Evolutionary conservation across 1,140 invertebrate genomes (phyloP).

Genomic region (Aphis craccivora): DNA sequence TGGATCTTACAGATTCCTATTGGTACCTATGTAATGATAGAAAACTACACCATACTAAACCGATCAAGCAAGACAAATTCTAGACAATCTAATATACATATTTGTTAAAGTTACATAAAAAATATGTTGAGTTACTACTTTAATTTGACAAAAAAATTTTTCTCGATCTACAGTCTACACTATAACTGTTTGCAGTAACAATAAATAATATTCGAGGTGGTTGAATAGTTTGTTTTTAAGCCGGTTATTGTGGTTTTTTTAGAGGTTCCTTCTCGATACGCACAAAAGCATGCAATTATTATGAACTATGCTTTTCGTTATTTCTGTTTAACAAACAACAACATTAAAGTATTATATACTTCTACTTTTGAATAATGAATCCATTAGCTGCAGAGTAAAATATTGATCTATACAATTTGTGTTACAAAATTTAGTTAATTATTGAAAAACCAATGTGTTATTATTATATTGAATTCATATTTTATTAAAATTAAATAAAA

Average conservation of each 20-base stretch:
- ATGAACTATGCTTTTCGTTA: not conserved
- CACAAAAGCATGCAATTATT: slow-evolving; percentile 14
- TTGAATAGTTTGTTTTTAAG: not conserved
- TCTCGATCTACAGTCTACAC: not conserved
- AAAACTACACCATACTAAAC: not conserved
- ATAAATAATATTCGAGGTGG: not conserved
- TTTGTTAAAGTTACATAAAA: not conserved
- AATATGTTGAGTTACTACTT: not conserved
- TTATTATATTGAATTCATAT: not conserved
- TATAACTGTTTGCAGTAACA: slow-evolving; percentile 7
- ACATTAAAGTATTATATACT: not conserved
- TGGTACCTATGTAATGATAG: not conserved
- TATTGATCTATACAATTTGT: not conserved
- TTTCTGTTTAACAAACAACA: not conserved
- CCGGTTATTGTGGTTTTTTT: not conserved
- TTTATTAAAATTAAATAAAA: not conserved
- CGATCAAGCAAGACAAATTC: not conserved
- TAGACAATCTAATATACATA: not conserved
- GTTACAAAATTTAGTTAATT: not conserved
- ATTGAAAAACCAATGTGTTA: not conserved
- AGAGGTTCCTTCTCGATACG: not conserved
- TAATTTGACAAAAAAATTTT: not conserved
- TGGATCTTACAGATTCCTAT: not conserved
- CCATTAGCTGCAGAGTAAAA: not conserved
- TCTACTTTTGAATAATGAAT: slow-evolving; percentile 9